phyloP scores from a whole-genome alignment of 2,888 invertebrate species.

The Drosophila maculinotata region DNA sequence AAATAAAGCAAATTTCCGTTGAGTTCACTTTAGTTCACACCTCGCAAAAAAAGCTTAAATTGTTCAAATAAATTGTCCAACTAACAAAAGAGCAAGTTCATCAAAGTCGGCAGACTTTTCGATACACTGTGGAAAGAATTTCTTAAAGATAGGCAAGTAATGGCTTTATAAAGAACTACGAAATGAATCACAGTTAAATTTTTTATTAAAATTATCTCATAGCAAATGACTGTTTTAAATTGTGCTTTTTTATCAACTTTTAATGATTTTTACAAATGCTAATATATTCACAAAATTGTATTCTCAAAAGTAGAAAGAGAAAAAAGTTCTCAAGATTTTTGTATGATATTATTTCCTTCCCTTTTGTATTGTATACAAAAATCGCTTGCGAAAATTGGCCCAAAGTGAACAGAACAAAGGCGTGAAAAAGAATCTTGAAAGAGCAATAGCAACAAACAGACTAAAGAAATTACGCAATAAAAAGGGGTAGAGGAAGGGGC shows the following conservation, averaged over 20 bases:
- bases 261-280: too few species aligned
- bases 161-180: too few species aligned
- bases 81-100: neutral
- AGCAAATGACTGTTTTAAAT: too few species aligned
- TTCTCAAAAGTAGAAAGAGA: too few species aligned
- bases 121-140: conserved; percentile 7
- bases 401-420: conserved; percentile 25
- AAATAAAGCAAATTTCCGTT: conserved; percentile 44
- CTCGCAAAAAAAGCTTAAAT: conserved; percentile 23
- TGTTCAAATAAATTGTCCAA: conserved; percentile 19
- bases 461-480: conserved; percentile 66
- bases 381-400: conserved; percentile 6
- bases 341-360: neutral
- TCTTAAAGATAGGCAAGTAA: too few species aligned
- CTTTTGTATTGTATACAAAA: neutral
- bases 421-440: conserved; percentile 38
- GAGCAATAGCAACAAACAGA: conserved; percentile 25
- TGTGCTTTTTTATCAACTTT: too few species aligned
- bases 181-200: too few species aligned
- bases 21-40: conserved; percentile 31
- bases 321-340: neutral
- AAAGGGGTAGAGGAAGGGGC: neutral
- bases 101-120: neutral
- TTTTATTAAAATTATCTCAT: too few species aligned
- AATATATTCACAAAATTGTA: too few species aligned